Evolutionary conservation across 1,140 invertebrate genomes (phyloP).

Genomic region (Papilio glaucus): DNA sequence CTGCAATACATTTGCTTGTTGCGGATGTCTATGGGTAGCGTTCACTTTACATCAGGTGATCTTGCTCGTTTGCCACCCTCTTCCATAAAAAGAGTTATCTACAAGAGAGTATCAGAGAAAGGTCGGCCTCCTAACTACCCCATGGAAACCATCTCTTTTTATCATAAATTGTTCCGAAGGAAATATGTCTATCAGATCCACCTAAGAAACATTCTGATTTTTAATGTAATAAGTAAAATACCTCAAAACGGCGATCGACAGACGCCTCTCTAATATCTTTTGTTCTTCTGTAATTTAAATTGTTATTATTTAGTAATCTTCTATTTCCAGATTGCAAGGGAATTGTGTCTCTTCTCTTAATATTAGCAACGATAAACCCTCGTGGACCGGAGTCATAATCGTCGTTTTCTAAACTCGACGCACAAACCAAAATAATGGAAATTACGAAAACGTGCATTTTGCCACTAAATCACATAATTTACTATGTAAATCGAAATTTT

Average conservation of each 20-base stretch:
- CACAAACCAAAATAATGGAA: neutral
- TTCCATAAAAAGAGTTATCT: too few relatives aligned
- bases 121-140: too few relatives aligned
- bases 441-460: conserved; percentile 8
- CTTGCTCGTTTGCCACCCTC: too few relatives aligned
- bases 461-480: neutral
- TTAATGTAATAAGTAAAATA: neutral
- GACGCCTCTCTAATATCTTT: conserved; percentile 4
- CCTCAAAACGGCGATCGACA: conserved; percentile 6
- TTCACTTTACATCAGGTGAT: too few relatives aligned
- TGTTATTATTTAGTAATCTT: conserved; percentile 2
- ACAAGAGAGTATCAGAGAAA: too few relatives aligned
- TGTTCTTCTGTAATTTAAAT: conserved; percentile 20
- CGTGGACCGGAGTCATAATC: neutral
- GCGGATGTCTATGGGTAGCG: too few relatives aligned
- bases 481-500: neutral
- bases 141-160: too few relatives aligned
- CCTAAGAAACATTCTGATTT: neutral
- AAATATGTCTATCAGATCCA: too few relatives aligned
- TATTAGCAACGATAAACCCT: conserved; percentile 11
- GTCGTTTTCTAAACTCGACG: neutral
- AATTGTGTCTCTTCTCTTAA: neutral
- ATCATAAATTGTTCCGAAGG: too few relatives aligned
- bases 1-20: too few relatives aligned
- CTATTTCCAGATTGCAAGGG: neutral